Percentiles rank a stretch among this genome's conserved stretches.
phyloP scores from a whole-genome alignment of 1,140 invertebrate species.

The Euura saliciscinereae region DNA sequence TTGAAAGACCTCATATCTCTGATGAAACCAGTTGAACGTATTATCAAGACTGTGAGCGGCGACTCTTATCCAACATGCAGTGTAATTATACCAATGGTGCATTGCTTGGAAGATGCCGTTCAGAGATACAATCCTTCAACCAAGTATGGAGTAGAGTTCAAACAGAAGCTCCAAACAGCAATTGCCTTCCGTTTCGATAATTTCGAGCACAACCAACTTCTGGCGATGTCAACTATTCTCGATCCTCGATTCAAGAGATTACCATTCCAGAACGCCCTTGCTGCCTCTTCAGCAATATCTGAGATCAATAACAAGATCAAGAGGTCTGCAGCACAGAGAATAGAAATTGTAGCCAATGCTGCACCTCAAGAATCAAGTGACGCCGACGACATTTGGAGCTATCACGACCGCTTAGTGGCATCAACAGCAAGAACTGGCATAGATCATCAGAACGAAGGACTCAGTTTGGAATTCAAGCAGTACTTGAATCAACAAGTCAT shows the following conservation, averaged over 20 bases:
- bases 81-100: slow-evolving; percentile 22
- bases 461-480: slow-evolving; percentile 11
- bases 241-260: slow-evolving; percentile 34
- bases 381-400: slow-evolving; percentile 10
- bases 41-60: slow-evolving; percentile 10
- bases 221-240: slow-evolving; percentile 26
- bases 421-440: background rate
- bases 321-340: background rate
- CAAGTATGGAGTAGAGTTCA: slow-evolving; percentile 16
- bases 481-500: slow-evolving; percentile 30
- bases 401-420: slow-evolving; percentile 16
- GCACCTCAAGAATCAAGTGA: background rate
- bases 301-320: slow-evolving; percentile 9
- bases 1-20: slow-evolving; percentile 18
- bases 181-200: slow-evolving; percentile 21
- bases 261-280: slow-evolving; percentile 21
- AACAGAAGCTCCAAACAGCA: slow-evolving; percentile 15
- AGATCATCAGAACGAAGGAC: background rate
- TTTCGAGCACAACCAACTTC: slow-evolving; percentile 18
- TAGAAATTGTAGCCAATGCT: background rate
- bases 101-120: slow-evolving; percentile 21
- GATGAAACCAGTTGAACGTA: slow-evolving; percentile 24
- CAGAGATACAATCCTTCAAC: background rate
- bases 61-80: slow-evolving; percentile 26
- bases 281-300: slow-evolving; percentile 14